phyloP scores from a whole-genome alignment of 2,113 vertebrate genomes.

The Stictonetta naevosa region DNA sequence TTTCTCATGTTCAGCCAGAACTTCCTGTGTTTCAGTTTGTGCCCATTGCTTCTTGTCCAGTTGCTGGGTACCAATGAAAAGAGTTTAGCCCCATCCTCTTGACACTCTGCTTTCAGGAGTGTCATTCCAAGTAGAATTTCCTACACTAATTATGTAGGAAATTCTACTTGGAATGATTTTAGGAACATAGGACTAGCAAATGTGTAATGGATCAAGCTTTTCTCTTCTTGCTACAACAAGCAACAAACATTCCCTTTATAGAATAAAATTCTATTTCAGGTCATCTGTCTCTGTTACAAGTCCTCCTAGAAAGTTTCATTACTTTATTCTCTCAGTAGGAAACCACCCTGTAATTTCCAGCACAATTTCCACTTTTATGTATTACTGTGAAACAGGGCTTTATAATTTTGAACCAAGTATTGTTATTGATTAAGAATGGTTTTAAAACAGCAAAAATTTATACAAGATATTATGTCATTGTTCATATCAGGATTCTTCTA shows the following conservation, averaged over 20 bases:
- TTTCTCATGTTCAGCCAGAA: too few relatives aligned
- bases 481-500: background rate
- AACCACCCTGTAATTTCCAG: background rate
- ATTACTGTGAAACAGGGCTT: background rate
- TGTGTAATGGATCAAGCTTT: background rate
- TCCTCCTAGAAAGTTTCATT: slow-evolving; percentile 25
- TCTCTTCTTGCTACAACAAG: background rate
- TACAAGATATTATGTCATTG: background rate
- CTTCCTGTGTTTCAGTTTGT: too few relatives aligned
- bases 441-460: background rate
- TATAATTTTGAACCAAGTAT: background rate
- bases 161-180: background rate
- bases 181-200: background rate
- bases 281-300: background rate
- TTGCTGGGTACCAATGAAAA: too few relatives aligned
- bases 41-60: too few relatives aligned
- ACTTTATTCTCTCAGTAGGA: background rate
- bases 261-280: background rate
- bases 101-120: too few relatives aligned
- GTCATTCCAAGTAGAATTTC: too few relatives aligned
- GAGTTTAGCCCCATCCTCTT: too few relatives aligned
- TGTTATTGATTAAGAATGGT: background rate
- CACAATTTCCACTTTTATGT: background rate
- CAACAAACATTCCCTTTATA: background rate
- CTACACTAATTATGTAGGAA: background rate